These are phyloP conservation scores for Podarcis siculus DNA, from an alignment of 2,797 vertebrate genomes.

Conservation along the genomic window DNA sequence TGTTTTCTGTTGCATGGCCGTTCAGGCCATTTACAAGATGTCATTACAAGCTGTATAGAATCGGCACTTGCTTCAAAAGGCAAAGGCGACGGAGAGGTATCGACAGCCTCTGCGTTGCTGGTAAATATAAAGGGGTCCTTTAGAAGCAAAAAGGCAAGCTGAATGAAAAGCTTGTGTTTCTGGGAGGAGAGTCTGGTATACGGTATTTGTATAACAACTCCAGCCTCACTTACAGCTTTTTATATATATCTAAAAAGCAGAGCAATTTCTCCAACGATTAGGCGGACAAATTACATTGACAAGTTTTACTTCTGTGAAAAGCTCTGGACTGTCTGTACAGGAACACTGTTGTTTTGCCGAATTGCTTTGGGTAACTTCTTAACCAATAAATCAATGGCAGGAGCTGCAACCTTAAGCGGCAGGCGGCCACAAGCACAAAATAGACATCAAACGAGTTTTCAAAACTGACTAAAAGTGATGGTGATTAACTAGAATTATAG, in stretches of 20 bases:
- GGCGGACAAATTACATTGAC: slow-evolving; percentile 59
- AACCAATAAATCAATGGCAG: slow-evolving; percentile 75
- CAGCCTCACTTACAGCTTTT: slow-evolving; percentile 56
- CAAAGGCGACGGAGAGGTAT: slow-evolving; percentile 61
- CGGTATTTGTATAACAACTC: slow-evolving; percentile 65
- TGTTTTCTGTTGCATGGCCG: slow-evolving; percentile 60
- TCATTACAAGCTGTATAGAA: slow-evolving; percentile 70
- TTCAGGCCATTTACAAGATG: slow-evolving; percentile 65
- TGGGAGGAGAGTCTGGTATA: slow-evolving; percentile 66
- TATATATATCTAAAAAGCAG: slow-evolving; percentile 46
- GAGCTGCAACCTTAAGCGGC: slow-evolving; percentile 63
- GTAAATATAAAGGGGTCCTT: slow-evolving; percentile 67
- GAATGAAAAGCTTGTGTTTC: slow-evolving; percentile 66
- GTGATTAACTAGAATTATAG: slow-evolving; percentile 82
- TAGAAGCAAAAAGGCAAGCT: slow-evolving; percentile 53
- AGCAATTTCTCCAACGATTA: slow-evolving; percentile 63
- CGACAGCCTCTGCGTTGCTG: slow-evolving; percentile 51
- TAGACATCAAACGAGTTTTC: slow-evolving; percentile 72
- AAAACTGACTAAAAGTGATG: slow-evolving; percentile 78
- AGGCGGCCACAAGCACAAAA: slow-evolving; percentile 53
- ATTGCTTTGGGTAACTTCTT: slow-evolving; percentile 64
- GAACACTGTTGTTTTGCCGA: slow-evolving; percentile 63
- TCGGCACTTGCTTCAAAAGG: slow-evolving; percentile 61
- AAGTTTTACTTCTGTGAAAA: slow-evolving; percentile 69
- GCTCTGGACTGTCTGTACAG: slow-evolving; percentile 65